A percentile compares a stretch with the other conserved stretches of the same genome.
These are phyloP conservation scores for Asarcornis scutulata DNA, from an alignment of 2,113 vertebrate genomes.

Conservation along the genomic window DNA sequence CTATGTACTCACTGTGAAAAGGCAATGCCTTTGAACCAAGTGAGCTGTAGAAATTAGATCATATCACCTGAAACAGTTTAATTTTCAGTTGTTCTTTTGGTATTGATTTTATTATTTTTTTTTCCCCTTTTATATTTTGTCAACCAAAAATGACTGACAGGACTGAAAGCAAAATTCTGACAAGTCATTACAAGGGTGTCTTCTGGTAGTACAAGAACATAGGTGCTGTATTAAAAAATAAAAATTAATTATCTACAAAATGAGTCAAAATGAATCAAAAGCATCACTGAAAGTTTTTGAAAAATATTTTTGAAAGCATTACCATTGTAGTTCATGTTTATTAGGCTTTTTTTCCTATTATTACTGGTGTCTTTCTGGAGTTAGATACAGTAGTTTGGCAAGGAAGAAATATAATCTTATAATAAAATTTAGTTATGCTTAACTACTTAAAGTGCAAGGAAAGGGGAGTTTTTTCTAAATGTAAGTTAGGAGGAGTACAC, in stretches of 20 bases:
- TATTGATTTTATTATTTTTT: not conserved
- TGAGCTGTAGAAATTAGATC: not conserved
- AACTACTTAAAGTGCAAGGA: not conserved
- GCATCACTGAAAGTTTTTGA: not conserved
- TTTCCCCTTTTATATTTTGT: not conserved
- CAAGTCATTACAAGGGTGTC: not conserved
- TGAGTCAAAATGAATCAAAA: not conserved
- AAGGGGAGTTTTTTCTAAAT: not conserved
- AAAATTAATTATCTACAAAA: not conserved
- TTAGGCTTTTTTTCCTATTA: not conserved
- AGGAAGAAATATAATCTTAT: not conserved
- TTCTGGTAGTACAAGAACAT: not conserved
- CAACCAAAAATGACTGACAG: not conserved
- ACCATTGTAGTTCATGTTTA: not conserved
- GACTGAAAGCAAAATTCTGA: not conserved
- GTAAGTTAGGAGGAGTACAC: not conserved
- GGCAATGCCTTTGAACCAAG: conserved; percentile 34
- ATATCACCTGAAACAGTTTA: conserved; percentile 32
- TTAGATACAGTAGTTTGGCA: not conserved
- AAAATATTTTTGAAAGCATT: not conserved
- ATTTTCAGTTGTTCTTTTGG: conserved; percentile 16
- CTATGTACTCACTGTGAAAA: not conserved
- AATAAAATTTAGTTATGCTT: not conserved
- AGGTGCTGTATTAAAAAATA: not conserved
- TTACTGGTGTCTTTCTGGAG: not conserved